Conservation (phyloP, 2,888 invertebrate species). For the Pterostichus madidus region DNA sequence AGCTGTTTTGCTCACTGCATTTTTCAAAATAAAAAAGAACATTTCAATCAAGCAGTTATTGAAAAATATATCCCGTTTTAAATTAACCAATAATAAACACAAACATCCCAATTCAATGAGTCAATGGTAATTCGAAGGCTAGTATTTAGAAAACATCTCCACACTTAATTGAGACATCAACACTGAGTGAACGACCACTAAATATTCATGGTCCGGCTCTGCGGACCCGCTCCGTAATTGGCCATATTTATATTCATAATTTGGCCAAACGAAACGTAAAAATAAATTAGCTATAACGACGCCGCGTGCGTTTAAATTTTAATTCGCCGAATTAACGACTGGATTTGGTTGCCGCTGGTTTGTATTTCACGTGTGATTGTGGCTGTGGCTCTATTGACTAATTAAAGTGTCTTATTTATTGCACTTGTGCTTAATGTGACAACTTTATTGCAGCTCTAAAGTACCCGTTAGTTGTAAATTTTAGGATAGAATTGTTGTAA, state of each 20-base stretch:
- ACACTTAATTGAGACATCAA: conserved; percentile 63
- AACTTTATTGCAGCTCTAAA: conserved; percentile 59
- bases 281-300: conserved; percentile 53
- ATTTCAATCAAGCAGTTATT: too few species aligned
- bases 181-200: conserved; percentile 26
- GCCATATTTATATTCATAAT: conserved; percentile 62
- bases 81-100: too few species aligned
- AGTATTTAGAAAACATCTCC: conserved; percentile 51
- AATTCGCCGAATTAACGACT: conserved; percentile 40
- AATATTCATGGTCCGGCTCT: conserved; percentile 50
- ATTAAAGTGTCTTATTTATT: conserved; percentile 65
- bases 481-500: conserved; percentile 53
- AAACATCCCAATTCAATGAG: background rate
- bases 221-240: conserved; percentile 41
- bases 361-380: conserved; percentile 50
- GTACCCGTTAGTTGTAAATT: conserved; percentile 62
- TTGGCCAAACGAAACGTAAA: conserved; percentile 58
- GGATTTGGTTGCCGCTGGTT: conserved; percentile 36
- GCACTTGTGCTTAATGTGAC: conserved; percentile 61
- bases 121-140: background rate
- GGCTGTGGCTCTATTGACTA: conserved; percentile 57
- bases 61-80: too few species aligned
- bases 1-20: too few species aligned
- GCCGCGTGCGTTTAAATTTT: conserved; percentile 51
- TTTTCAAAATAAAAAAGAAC: too few species aligned